Evolutionary conservation across 2,113 vertebrate genomes (phyloP).

Genomic region (Phalacrocorax aristotelis): DNA sequence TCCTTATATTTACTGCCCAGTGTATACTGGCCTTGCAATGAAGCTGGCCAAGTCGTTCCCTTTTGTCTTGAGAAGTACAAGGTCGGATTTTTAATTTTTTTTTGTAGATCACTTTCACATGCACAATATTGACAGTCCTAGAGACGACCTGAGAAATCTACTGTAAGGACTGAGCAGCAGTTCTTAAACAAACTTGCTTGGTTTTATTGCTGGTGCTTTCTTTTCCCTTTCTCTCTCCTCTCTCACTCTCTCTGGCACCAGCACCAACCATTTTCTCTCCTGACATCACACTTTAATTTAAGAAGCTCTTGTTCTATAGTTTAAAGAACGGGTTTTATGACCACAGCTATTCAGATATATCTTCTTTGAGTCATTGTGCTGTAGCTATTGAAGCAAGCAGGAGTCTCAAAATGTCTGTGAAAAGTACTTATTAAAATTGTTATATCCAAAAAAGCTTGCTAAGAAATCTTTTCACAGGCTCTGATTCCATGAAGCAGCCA

Average conservation of each 20-base stretch:
- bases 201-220: not conserved
- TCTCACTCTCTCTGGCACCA: not conserved
- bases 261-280: not conserved
- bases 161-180: not conserved
- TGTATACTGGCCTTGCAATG: not conserved
- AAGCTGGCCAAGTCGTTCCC: not conserved
- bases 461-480: not conserved
- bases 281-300: not conserved
- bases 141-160: not conserved
- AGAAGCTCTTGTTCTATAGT: not conserved
- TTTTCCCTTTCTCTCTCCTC: not conserved
- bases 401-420: not conserved
- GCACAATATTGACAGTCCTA: not conserved
- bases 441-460: not conserved
- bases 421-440: conserved; percentile 20
- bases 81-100: not conserved
- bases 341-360: not conserved
- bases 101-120: not conserved
- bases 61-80: not conserved
- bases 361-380: not conserved
- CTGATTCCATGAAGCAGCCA: not conserved
- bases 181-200: not conserved
- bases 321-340: not conserved
- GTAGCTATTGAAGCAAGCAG: not conserved
- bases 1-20: not conserved